Percentiles rank a stretch among this genome's conserved stretches.
Evolutionary conservation across 2,888 invertebrate species (phyloP).

Genomic region (Panopea generosa): DNA sequence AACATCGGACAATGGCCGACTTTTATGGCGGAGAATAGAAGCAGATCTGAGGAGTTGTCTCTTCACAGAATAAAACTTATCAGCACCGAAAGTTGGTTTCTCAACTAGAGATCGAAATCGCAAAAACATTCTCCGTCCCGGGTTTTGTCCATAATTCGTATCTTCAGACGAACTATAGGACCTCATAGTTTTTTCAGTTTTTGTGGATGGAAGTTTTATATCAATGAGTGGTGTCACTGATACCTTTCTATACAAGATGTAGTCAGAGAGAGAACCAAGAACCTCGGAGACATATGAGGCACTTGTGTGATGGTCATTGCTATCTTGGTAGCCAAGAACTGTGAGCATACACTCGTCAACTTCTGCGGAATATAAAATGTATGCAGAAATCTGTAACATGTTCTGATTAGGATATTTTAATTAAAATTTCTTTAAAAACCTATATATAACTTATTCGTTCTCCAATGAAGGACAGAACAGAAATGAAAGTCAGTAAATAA

Average conservation of each 20-base stretch:
- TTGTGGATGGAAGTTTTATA: constrained; percentile 58
- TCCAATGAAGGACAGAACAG: too few relatives aligned
- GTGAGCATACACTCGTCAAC: constrained; percentile 78
- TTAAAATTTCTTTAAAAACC: too few relatives aligned
- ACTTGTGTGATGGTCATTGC: constrained; percentile 19
- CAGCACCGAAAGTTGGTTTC: constrained; percentile 42
- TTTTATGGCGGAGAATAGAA: constrained; percentile 65
- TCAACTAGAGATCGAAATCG: constrained; percentile 55
- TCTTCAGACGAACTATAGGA: constrained; percentile 59
- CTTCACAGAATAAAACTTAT: constrained; percentile 42
- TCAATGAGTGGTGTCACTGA: constrained; percentile 72
- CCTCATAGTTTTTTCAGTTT: constrained; percentile 25
- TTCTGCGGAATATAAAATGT: constrained; percentile 64
- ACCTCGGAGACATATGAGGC: constrained; percentile 63
- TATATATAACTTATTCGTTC: too few relatives aligned
- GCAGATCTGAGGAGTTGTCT: constrained; percentile 56
- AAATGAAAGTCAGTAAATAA: too few relatives aligned
- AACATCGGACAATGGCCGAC: constrained; percentile 46
- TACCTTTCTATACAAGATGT: constrained; percentile 72
- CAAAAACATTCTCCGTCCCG: constrained; percentile 43
- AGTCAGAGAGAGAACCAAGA: constrained; percentile 72
- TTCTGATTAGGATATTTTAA: background rate
- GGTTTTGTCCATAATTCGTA: constrained; percentile 7
- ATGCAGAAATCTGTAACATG: background rate
- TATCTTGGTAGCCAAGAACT: constrained; percentile 67